Conservation (phyloP, 2,797 vertebrate species). For the Scolopax rusticola region DNA sequence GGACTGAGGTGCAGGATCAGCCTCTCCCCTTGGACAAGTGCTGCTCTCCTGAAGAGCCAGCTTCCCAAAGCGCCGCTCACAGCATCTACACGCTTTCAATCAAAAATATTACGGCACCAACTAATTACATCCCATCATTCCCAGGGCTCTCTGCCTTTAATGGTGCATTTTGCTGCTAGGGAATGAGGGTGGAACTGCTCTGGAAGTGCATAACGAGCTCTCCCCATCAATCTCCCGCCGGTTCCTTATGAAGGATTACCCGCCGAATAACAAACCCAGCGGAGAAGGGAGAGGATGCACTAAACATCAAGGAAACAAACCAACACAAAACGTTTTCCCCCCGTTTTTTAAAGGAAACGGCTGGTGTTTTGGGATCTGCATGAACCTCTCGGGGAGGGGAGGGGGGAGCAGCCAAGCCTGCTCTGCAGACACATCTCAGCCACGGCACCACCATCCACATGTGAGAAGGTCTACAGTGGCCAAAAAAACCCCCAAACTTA, state of each 20-base stretch:
- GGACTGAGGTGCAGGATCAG: neutral
- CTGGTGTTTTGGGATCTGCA: neutral
- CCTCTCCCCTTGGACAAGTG: neutral
- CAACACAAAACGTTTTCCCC: neutral
- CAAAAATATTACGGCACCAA: conserved; percentile 73
- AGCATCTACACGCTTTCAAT: conserved; percentile 54
- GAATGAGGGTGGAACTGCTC: neutral
- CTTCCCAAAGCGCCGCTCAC: neutral
- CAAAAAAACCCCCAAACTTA: neutral
- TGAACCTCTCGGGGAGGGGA: neutral
- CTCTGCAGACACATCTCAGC: neutral
- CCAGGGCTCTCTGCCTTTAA: conserved; percentile 61
- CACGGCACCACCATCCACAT: rapidly evolving
- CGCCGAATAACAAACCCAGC: conserved; percentile 15
- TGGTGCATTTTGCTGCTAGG: conserved; percentile 37
- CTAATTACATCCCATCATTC: conserved; percentile 68
- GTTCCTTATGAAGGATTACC: conserved; percentile 62
- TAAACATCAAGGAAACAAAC: conserved; percentile 21
- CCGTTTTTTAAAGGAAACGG: neutral
- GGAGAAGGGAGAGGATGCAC: neutral
- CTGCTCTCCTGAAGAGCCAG: neutral
- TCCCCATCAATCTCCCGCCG: conserved; percentile 57
- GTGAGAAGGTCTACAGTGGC: rapidly evolving
- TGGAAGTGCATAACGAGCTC: conserved; percentile 28
- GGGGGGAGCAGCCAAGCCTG: neutral